phyloP scores from a whole-genome alignment of 1,140 invertebrate genomes.

The Melitaea cinxia region DNA sequence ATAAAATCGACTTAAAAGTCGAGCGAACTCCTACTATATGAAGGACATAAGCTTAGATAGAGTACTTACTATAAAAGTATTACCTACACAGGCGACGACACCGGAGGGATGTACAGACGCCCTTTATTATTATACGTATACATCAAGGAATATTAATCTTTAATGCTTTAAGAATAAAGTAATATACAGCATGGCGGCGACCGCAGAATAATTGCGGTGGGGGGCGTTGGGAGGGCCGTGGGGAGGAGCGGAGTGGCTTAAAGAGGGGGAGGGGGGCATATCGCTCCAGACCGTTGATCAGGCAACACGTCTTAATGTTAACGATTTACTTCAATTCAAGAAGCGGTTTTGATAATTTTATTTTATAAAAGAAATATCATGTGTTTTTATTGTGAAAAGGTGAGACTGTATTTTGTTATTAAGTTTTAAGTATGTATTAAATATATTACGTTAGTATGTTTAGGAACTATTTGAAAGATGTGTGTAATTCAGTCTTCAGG shows the following conservation, averaged over 20 bases:
- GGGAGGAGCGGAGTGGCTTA: slow-evolving; percentile 68
- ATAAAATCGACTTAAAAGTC: too few species aligned
- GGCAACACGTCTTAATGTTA: slow-evolving; percentile 33
- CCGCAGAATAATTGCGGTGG: slow-evolving; percentile 64
- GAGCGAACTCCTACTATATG: slow-evolving; percentile 15
- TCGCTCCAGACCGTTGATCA: slow-evolving; percentile 51
- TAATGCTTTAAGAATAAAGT: slow-evolving; percentile 64
- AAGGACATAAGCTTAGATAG: slow-evolving; percentile 33
- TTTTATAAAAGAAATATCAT: background rate
- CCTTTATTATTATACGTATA: slow-evolving; percentile 40
- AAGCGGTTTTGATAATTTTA: background rate
- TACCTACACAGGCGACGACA: slow-evolving; percentile 67
- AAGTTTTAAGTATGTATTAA: too few species aligned
- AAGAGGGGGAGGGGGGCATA: slow-evolving; percentile 70
- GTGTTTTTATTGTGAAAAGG: too few species aligned
- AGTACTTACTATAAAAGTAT: slow-evolving; percentile 38
- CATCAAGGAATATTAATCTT: slow-evolving; percentile 69
- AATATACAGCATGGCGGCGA: slow-evolving; percentile 52
- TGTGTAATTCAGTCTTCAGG: too few species aligned
- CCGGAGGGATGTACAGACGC: slow-evolving; percentile 63
- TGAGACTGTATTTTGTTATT: too few species aligned
- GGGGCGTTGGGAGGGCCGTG: slow-evolving; percentile 71
- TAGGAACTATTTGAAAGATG: too few species aligned
- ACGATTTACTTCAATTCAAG: background rate
- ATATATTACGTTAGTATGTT: too few species aligned